A percentile compares a stretch with the other conserved stretches of the same genome.
phyloP scores from a whole-genome alignment of 2,888 invertebrate genomes.

The Plebejus argus region DNA sequence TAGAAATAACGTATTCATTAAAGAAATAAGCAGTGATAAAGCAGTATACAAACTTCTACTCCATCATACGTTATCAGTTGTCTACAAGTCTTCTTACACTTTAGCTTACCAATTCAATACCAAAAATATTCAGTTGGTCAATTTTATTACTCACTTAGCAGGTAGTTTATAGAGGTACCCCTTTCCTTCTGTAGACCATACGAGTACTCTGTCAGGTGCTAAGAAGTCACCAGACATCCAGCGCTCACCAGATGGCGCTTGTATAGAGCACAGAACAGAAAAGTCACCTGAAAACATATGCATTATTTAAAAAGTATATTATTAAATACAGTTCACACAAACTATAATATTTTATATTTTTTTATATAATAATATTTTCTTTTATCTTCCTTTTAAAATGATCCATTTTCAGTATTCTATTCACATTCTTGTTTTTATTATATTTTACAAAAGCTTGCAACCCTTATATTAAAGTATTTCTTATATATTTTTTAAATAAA shows the following conservation, averaged over 20 bases:
- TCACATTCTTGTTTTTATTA: too few relatives aligned
- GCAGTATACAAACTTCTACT: too few relatives aligned
- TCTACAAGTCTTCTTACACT: constrained; percentile 8
- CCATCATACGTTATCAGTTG: background rate
- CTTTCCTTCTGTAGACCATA: constrained; percentile 98
- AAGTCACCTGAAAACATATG: constrained; percentile 88
- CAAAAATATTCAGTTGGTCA: background rate
- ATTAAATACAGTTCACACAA: too few relatives aligned
- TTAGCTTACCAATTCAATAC: background rate
- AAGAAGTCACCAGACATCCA: constrained; percentile 98
- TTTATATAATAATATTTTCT: too few relatives aligned
- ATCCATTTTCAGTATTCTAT: too few relatives aligned
- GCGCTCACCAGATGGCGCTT: constrained; percentile 92
- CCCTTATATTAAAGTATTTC: too few relatives aligned
- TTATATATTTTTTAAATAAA: too few relatives aligned
- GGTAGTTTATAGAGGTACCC: constrained; percentile 97
- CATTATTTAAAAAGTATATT: background rate
- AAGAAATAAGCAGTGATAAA: too few relatives aligned
- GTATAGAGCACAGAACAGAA: constrained; percentile 95
- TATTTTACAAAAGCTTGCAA: too few relatives aligned
- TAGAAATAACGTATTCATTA: too few relatives aligned
- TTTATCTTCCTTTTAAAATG: too few relatives aligned
- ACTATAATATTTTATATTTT: too few relatives aligned
- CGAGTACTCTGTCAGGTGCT: constrained; percentile 93
- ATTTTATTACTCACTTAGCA: constrained; percentile 88